Percentiles rank a stretch among this genome's conserved stretches.
These are phyloP conservation scores for Hestina assimilis DNA, from an alignment of 1,140 invertebrate genomes.

Conservation along the genomic window DNA sequence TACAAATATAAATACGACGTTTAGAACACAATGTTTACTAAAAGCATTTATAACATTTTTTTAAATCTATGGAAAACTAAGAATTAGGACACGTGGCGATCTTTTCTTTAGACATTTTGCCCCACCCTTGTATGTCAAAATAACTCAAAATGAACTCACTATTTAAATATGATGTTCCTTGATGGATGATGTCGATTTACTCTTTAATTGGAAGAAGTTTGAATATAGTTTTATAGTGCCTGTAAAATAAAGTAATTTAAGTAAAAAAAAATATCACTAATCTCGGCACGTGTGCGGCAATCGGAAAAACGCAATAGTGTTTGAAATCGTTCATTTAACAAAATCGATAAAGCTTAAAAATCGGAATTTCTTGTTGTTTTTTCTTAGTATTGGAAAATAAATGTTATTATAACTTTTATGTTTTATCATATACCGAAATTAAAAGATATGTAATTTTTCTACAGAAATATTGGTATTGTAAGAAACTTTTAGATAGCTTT, in stretches of 20 bases:
- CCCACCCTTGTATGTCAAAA: constrained; percentile 71
- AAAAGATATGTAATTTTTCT: too few species aligned
- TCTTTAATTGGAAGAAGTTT: constrained; percentile 29
- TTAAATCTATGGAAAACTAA: constrained; percentile 38
- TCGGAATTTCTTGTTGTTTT: too few species aligned
- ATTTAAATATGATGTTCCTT: constrained; percentile 38
- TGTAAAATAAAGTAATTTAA: constrained; percentile 58
- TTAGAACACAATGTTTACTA: neutral
- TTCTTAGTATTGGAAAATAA: neutral
- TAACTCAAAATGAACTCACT: constrained; percentile 63
- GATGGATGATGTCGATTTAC: constrained; percentile 13
- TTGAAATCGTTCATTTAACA: constrained; percentile 27
- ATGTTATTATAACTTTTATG: neutral
- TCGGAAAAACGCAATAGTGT: constrained; percentile 64
- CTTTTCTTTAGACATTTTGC: constrained; percentile 67
- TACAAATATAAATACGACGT: neutral
- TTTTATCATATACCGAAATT: too few species aligned
- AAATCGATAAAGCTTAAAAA: constrained; percentile 22
- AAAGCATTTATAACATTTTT: neutral
- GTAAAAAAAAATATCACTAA: constrained; percentile 72
- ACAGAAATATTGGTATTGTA: too few species aligned
- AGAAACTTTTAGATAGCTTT: too few species aligned
- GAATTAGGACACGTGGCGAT: constrained; percentile 74
- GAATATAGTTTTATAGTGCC: constrained; percentile 33
- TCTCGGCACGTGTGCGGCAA: constrained; percentile 74